These are phyloP conservation scores for Theropithecus gelada DNA, from an alignment of 2,113 vertebrate genomes.

Conservation along the genomic window DNA sequence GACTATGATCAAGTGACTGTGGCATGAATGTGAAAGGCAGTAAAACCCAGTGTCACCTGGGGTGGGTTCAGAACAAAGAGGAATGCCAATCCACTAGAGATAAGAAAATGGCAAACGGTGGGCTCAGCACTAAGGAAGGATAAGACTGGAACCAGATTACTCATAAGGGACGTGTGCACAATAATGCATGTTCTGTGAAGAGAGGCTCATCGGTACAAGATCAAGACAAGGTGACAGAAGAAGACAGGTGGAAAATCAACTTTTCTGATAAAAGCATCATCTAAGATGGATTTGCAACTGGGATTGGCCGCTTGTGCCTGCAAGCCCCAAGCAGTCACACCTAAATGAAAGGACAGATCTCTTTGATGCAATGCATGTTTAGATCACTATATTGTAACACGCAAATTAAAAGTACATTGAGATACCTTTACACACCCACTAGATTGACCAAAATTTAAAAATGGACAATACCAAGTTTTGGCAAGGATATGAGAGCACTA, in stretches of 20 bases:
- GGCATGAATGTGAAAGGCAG: background rate
- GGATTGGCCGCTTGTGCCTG: background rate
- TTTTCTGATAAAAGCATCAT: background rate
- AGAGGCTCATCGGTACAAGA: background rate
- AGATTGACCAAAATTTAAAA: background rate
- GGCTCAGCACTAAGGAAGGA: background rate
- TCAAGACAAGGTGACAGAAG: background rate
- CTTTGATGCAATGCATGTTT: background rate
- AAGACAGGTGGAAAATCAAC: background rate
- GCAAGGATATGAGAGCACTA: background rate
- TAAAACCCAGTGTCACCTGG: background rate
- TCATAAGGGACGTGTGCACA: background rate
- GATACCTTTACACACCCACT: background rate
- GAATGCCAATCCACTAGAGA: background rate
- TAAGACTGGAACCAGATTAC: background rate
- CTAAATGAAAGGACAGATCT: background rate
- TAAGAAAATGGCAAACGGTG: background rate
- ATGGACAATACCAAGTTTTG: background rate
- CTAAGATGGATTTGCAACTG: background rate
- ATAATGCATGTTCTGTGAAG: background rate
- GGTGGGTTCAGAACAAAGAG: background rate
- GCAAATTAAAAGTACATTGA: constrained; percentile 10
- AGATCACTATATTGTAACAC: background rate
- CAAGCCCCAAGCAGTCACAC: background rate
- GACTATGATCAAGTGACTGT: background rate